Evolutionary conservation across 2,888 invertebrate species (phyloP).

Genomic region (Tigriopus californicus): DNA sequence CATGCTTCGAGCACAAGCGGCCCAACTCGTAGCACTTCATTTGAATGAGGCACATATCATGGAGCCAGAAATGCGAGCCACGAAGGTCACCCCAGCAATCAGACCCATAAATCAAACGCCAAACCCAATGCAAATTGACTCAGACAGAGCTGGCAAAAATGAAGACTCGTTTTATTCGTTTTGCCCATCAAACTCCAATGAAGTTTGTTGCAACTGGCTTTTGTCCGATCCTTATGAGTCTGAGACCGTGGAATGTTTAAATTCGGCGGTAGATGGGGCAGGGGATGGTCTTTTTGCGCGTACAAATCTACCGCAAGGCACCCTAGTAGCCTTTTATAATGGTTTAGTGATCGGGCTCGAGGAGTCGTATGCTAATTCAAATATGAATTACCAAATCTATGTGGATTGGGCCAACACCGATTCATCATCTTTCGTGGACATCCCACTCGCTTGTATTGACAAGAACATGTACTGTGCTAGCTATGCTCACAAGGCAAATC

Average conservation of each 20-base stretch:
- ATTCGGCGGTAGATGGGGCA: background rate
- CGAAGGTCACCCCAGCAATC: background rate
- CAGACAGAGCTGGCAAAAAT: background rate
- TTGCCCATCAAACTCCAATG: background rate
- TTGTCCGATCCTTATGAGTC: background rate
- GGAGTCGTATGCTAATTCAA: background rate
- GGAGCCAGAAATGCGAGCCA: background rate
- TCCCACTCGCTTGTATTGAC: slow-evolving; percentile 4
- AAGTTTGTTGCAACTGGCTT: background rate
- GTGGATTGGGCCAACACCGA: slow-evolving; percentile 3
- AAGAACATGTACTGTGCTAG: slow-evolving; percentile 12
- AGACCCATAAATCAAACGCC: too few species aligned
- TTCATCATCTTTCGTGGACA: slow-evolving; percentile 6
- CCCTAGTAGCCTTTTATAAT: slow-evolving; percentile 3
- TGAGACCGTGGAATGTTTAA: background rate
- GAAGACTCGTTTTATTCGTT: background rate
- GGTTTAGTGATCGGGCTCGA: background rate
- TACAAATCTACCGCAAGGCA: background rate
- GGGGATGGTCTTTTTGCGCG: slow-evolving; percentile 4
- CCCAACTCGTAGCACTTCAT: background rate
- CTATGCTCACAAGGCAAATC: slow-evolving; percentile 16
- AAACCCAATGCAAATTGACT: too few species aligned
- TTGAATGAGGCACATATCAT: background rate
- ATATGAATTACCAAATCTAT: background rate
- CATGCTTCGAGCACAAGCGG: slow-evolving; percentile 3